A percentile compares a stretch with the other conserved stretches of the same genome.
phyloP scores from a whole-genome alignment of 2,113 vertebrate species.

The Macrotis lagotis region DNA sequence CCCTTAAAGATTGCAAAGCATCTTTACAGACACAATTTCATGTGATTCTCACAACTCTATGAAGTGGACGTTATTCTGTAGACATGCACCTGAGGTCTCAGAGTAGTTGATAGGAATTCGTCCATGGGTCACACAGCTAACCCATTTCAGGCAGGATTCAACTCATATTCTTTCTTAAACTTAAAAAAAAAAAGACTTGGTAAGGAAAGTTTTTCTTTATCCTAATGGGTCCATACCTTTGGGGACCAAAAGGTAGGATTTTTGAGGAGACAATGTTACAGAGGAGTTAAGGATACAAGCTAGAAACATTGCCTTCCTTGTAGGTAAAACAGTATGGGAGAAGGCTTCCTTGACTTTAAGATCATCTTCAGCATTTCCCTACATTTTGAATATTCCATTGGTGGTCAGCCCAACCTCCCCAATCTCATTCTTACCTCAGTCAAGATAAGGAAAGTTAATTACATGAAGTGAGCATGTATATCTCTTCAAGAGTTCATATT shows the following conservation, averaged over 20 bases:
- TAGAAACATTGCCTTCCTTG: neutral
- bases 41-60: neutral
- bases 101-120: neutral
- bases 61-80: neutral
- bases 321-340: neutral
- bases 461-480: neutral
- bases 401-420: neutral
- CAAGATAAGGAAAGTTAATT: neutral
- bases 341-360: neutral
- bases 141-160: neutral
- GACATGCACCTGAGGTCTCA: neutral
- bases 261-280: too few species aligned
- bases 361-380: neutral
- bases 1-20: neutral
- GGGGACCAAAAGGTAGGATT: neutral
- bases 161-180: neutral
- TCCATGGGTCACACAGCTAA: neutral
- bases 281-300: neutral
- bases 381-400: neutral
- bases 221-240: neutral
- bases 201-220: neutral
- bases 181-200: neutral
- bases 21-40: neutral
- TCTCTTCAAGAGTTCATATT: neutral
- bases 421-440: neutral